Evolutionary conservation across 1,140 invertebrate genomes (phyloP), one percentile per base, ranked within the genome.

Genomic region (Macrobrachium nipponense): DNA sequence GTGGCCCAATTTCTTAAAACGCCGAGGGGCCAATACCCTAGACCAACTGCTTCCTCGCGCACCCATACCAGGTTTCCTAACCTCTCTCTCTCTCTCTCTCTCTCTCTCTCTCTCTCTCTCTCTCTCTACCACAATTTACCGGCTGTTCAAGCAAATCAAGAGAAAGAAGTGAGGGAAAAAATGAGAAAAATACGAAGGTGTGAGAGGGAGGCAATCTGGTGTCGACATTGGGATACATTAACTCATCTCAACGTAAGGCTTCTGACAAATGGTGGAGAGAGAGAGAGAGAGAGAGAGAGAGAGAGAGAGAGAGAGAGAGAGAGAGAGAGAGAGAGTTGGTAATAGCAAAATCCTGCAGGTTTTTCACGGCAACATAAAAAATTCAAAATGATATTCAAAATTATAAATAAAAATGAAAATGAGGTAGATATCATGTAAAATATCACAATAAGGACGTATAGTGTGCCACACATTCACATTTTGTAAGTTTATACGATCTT

Each of bases 71-170:
- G 14, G 20, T 15, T 20, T 23, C 78, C 15, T 14, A 3, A 6
- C 12, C 62, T 80, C 78, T 6, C 60, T 62, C 78, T 62, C n/a
- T 78, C 76, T 59, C 76, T 51, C 76, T 51, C 76, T 44, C 51
- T 58, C 76, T 20, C 44, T 51, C 44, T 51, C 14, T 51, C 44
- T n/a, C 76, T 51, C 60, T 6, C 5, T 59, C 43, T 59, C 76
- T 59, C 76, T 51, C 76, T 78, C 76, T 59, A 23, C 2, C 75
- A 2, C 75, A 58, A 15, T 17, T n/a, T 51, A 43, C 14, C 75
- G n/a, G 23, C 51, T 77, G 75, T 17, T 51, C 44, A 17, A 10
- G 75, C 23, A 23, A 18, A 15, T 77, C 75, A 58, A 79, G 58
- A 61, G 14, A 79, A n/a, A 58, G 11, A 44, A 20, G 20, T 27